phyloP scores from a whole-genome alignment of 2,113 vertebrate species.

The Archilochus colubris region DNA sequence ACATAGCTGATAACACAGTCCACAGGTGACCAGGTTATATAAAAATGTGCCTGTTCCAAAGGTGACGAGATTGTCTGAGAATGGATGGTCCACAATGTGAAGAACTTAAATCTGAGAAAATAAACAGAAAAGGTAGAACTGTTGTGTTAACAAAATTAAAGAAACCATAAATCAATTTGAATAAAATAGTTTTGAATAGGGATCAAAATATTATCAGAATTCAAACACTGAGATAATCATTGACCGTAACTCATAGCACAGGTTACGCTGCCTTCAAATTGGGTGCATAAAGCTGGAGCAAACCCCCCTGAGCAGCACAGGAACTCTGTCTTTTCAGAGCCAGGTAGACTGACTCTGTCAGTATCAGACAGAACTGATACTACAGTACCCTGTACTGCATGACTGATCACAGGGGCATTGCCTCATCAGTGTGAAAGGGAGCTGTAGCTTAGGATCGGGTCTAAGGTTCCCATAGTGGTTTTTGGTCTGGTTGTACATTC shows the following conservation, averaged over 20 bases:
- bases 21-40: background rate
- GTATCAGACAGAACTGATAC: background rate
- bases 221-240: background rate
- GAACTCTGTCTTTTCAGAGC: background rate
- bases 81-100: background rate
- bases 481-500: background rate
- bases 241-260: background rate
- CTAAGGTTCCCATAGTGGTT: background rate
- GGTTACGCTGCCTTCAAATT: background rate
- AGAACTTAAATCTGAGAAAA: background rate
- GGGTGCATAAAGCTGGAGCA: background rate
- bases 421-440: background rate
- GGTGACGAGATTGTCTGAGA: background rate
- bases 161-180: background rate
- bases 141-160: background rate
- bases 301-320: background rate
- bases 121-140: background rate
- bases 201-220: background rate
- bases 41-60: background rate
- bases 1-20: accelerated
- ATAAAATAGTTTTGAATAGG: background rate
- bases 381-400: background rate
- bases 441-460: background rate
- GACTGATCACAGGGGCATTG: background rate
- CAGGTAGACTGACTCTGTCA: background rate